Percentiles rank a stretch among this genome's conserved stretches.
Conservation (phyloP, 2,888 invertebrate species). For the Philereme transversata region DNA sequence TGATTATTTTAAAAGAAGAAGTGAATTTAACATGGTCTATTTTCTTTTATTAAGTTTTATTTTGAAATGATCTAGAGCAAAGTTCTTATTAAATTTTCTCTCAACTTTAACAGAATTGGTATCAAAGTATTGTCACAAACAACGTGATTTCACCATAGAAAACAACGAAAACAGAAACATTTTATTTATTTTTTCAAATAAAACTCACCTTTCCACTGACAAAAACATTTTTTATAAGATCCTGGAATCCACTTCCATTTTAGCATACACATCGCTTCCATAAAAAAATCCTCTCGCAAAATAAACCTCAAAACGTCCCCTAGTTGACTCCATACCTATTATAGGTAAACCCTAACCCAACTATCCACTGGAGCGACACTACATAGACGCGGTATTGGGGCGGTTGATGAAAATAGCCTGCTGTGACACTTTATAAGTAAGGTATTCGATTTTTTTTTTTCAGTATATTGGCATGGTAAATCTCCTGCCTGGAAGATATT, state of each 20-base stretch:
- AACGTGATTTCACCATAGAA: neutral
- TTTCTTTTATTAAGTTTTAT: too few species aligned
- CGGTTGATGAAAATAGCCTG: too few species aligned
- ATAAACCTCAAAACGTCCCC: slow-evolving; percentile 32
- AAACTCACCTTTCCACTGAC: slow-evolving; percentile 10
- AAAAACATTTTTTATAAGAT: slow-evolving; percentile 14
- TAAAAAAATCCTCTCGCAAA: slow-evolving; percentile 30
- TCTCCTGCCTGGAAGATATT: too few species aligned
- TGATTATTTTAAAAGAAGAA: too few species aligned
- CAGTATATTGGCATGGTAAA: too few species aligned
- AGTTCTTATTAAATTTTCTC: slow-evolving; percentile 12
- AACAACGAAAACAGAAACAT: neutral
- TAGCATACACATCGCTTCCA: slow-evolving; percentile 31
- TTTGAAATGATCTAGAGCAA: neutral
- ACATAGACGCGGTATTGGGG: too few species aligned
- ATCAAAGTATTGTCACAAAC: slow-evolving; percentile 9
- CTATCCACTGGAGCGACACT: slow-evolving; percentile 3
- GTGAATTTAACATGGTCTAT: too few species aligned
- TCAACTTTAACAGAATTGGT: slow-evolving; percentile 8
- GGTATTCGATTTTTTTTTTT: too few species aligned
- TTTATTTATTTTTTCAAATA: neutral
- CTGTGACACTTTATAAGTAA: too few species aligned
- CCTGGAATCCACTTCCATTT: slow-evolving; percentile 25
- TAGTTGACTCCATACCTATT: slow-evolving; percentile 27
- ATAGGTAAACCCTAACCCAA: slow-evolving; percentile 11